A percentile compares a stretch with the other conserved stretches of the same genome.
Conservation (phyloP, 2,113 vertebrate genomes). For the Drymodes brunneopygia region DNA sequence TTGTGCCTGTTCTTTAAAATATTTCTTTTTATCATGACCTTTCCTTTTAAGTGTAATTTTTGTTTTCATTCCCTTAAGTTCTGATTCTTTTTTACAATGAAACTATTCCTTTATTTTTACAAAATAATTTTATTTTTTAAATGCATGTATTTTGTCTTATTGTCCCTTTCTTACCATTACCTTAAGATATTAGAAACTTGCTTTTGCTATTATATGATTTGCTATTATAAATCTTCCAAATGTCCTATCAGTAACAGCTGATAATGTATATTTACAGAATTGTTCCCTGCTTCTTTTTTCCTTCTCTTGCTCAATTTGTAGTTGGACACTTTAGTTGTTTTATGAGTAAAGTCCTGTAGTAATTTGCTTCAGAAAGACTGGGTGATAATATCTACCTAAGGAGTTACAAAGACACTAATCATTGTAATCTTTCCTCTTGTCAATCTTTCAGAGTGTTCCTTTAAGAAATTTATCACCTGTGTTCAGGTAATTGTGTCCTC, state of each 20-base stretch:
- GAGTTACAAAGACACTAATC: neutral
- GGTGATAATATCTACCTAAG: neutral
- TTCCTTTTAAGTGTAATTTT: neutral
- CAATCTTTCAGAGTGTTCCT: neutral
- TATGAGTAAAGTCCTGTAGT: neutral
- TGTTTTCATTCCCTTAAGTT: neutral
- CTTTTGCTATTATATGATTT: neutral
- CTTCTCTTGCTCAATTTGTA: slow-evolving; percentile 12
- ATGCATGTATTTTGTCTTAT: neutral
- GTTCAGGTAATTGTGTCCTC: neutral
- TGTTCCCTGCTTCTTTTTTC: neutral
- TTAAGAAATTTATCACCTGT: neutral
- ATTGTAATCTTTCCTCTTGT: neutral
- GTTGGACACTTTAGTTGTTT: neutral
- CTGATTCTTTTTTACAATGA: neutral
- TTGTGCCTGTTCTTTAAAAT: neutral
- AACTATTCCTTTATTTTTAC: neutral
- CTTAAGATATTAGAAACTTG: neutral
- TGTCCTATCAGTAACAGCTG: neutral
- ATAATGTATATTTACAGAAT: neutral
- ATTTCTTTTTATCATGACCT: neutral
- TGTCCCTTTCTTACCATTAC: neutral
- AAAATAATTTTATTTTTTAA: neutral
- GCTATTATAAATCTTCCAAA: neutral
- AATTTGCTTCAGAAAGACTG: slow-evolving; percentile 18